Percentiles rank a stretch among this genome's conserved stretches.
These are phyloP conservation scores for Sardinella longiceps DNA, from an alignment of 2,797 vertebrate species.

Conservation along the genomic window DNA sequence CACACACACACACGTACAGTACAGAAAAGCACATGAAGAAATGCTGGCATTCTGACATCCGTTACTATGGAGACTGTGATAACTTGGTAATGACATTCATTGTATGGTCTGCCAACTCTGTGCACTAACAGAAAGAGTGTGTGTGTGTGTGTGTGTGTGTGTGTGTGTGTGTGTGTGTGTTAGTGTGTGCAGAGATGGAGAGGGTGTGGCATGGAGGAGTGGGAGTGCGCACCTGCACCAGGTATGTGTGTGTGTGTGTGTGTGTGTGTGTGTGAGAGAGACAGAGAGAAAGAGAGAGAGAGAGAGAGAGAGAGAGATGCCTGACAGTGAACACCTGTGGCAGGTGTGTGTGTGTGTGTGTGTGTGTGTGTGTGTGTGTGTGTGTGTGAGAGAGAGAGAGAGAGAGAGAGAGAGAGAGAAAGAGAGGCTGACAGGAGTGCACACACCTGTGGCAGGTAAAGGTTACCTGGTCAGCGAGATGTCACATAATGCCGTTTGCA, in stretches of 20 bases:
- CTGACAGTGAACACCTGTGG: too few relatives aligned
- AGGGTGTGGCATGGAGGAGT: too few relatives aligned
- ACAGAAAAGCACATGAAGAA: neutral
- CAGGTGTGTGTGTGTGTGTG: neutral
- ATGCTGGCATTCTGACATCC: neutral
- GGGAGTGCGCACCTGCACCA: neutral
- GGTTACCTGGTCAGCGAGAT: neutral
- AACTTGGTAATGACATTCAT: neutral
- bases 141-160: neutral
- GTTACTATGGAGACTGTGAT: constrained; percentile 5
- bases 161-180: neutral
- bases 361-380: too few relatives aligned
- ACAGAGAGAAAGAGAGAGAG: too few relatives aligned
- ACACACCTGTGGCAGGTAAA: neutral
- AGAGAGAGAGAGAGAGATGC: too few relatives aligned
- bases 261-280: too few relatives aligned
- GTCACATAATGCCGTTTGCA: neutral
- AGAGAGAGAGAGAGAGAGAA: too few relatives aligned
- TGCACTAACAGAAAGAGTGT: too few relatives aligned
- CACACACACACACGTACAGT: neutral
- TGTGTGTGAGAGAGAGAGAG: too few relatives aligned
- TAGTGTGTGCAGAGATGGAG: too few relatives aligned
- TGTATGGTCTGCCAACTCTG: too few relatives aligned
- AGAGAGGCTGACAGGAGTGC: too few relatives aligned
- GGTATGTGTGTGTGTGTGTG: neutral